phyloP scores from a whole-genome alignment of 2,888 invertebrate species.

The Diploptera punctata region DNA sequence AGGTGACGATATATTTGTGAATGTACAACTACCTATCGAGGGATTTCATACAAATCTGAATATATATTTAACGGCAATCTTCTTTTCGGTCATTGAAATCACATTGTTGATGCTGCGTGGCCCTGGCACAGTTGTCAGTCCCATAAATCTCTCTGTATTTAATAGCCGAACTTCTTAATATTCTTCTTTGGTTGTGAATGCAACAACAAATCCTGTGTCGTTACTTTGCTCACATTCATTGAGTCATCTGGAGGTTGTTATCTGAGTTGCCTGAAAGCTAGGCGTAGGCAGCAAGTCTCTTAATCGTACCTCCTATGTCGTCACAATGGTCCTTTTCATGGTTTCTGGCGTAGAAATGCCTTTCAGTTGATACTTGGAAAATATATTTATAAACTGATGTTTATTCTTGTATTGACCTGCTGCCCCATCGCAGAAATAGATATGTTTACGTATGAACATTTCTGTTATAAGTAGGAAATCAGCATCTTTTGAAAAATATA shows the following conservation, averaged over 20 bases:
- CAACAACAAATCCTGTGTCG: background rate
- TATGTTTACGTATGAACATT: background rate
- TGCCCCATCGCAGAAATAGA: background rate
- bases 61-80: background rate
- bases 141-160: background rate
- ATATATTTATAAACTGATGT: background rate
- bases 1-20: background rate
- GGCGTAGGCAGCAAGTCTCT: slow-evolving; percentile 1
- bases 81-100: background rate
- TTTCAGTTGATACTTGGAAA: background rate
- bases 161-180: background rate
- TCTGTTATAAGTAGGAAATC: background rate
- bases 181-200: too few relatives aligned
- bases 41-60: background rate
- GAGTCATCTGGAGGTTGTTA: background rate
- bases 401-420: slow-evolving; percentile 10
- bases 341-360: background rate
- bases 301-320: background rate
- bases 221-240: background rate
- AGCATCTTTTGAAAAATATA: too few relatives aligned
- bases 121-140: background rate
- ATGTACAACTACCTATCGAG: background rate
- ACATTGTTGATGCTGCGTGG: background rate
- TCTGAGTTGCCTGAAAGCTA: slow-evolving; percentile 6
- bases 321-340: too few relatives aligned